Evolutionary conservation across 2,888 invertebrate genomes (phyloP), one percentile per base, ranked within the genome.

Genomic region (Drosophila barbarae): DNA sequence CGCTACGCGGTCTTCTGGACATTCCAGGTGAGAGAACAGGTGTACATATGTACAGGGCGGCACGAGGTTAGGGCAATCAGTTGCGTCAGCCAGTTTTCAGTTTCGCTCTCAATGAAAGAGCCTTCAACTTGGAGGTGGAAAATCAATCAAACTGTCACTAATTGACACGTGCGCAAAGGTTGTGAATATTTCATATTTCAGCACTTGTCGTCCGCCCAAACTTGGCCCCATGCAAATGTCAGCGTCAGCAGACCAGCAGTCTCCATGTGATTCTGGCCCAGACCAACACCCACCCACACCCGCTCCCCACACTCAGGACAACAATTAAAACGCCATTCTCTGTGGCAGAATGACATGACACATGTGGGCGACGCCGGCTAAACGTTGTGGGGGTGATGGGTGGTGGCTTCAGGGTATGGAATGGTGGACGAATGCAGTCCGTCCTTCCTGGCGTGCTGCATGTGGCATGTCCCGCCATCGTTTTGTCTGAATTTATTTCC

Each of bases 1-100:
- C 91, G 96, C 77, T 97, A 96, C 87, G 96, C 96, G n/a, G 94
- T 96, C 6, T 97, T 97, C 88, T 98, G 97, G 93, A 95, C 95
- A 0, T 97, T 97, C 89, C 95, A 95, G 92, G 95, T 94, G 90
- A 88, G 76, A 63, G 26, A 23, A n/a, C 41, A 28, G n/a, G 12
- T 15, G 46, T 18, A 47, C n/a, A 21, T n/a, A 28, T 18, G 12
- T 30, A 18, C 5, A 23, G 28, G 26, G 18, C 21, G 18, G 46
- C 21, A 7, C 30, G n/a, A 13, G 13, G 32, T 21, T 23, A 32
- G 30, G 38, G 50, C 35, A 52, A 56, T 35, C 36, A 21, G 26
- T 49, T 61, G 55, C 71, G 69, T 47, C 55, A 63, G 51, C 50
- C 54, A 71, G 51, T 67, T 57, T 63, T 61, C 59, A 56, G 44